phyloP scores from a whole-genome alignment of 2,888 invertebrate species.

The Orthosia incerta region DNA sequence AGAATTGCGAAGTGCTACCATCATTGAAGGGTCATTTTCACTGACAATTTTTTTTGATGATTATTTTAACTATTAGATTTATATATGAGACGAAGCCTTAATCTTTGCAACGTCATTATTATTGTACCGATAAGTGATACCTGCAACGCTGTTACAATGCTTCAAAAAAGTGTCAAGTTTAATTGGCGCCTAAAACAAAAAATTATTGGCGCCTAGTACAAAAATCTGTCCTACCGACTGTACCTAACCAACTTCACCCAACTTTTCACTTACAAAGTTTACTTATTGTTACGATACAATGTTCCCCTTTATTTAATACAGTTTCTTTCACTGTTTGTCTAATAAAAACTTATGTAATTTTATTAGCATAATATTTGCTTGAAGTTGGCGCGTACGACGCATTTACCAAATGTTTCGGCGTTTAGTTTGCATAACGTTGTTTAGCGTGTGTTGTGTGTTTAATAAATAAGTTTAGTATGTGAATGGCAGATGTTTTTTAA shows the following conservation, averaged over 20 bases:
- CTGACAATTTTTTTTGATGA: too few species aligned
- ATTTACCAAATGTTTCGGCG: constrained; percentile 35
- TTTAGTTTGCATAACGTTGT: constrained; percentile 53
- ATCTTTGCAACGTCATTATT: too few species aligned
- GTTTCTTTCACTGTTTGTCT: constrained; percentile 63
- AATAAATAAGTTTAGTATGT: constrained; percentile 28
- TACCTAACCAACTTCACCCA: constrained; percentile 17
- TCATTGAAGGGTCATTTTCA: too few species aligned
- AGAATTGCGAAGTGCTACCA: too few species aligned
- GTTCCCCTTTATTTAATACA: constrained; percentile 56
- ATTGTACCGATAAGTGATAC: too few species aligned
- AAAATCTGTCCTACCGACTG: constrained; percentile 12
- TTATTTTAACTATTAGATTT: too few species aligned
- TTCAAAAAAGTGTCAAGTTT: too few species aligned
- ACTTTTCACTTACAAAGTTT: constrained; percentile 64
- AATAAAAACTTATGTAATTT: constrained; percentile 67
- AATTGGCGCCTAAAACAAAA: background rate
- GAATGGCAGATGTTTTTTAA: background rate
- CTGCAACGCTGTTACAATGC: too few species aligned
- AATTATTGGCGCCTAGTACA: background rate
- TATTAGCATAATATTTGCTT: constrained; percentile 64
- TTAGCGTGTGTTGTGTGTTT: constrained; percentile 29
- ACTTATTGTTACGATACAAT: constrained; percentile 52
- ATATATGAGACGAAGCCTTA: too few species aligned
- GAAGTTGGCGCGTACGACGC: constrained; percentile 41